Evolutionary conservation across 2,888 invertebrate genomes (phyloP), one percentile per base, ranked within the genome.

Genomic region (Unio pictorum): DNA sequence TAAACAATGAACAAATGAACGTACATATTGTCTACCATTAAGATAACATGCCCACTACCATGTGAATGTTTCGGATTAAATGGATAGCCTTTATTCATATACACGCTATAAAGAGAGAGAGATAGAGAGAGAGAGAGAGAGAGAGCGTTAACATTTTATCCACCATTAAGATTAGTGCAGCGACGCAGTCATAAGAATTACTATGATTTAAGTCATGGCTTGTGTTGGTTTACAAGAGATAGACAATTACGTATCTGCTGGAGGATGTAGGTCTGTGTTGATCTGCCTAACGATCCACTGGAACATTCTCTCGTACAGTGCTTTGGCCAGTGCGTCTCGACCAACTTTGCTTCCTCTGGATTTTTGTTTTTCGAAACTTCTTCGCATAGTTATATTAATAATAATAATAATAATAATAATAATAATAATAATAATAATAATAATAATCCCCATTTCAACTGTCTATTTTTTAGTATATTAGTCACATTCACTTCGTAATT

Each of bases 301-400:
- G 85, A 91, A 91, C 76, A 91, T 84, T 26, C 91, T 83, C 45
- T 90, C 89, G 84, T 91, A 91, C 71, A 91, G 80, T 66, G 89
- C 87, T 81, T 91, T 91, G 15, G 91, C 90, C 71, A 91, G 80
- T 55, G 91, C 91, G 74, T 89, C 88, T 59, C 88, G 68, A 0
- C 82, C 81, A 71, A 87, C 86, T 28, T 84, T 81, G 89, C 89
- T 65, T 87, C 84, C 26, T 71, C 68, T 15, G 66, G 60, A 61
- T 76, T 83, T 71, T 80, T 82, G 28, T 68, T 59, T 55, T 67
- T 71, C 54, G 71, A 61, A 5, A 83, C 74, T 20, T 55, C 60
- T 59, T 81, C 82, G 18, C 79, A 80, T 23, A 58, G 23, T 58
- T n/a, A 34, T 58, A 58, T 4, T 58, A 58, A 58, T 58, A 58